A percentile compares a stretch with the other conserved stretches of the same genome.
Conservation (phyloP, 2,113 vertebrate genomes). For the Empidonax traillii region DNA sequence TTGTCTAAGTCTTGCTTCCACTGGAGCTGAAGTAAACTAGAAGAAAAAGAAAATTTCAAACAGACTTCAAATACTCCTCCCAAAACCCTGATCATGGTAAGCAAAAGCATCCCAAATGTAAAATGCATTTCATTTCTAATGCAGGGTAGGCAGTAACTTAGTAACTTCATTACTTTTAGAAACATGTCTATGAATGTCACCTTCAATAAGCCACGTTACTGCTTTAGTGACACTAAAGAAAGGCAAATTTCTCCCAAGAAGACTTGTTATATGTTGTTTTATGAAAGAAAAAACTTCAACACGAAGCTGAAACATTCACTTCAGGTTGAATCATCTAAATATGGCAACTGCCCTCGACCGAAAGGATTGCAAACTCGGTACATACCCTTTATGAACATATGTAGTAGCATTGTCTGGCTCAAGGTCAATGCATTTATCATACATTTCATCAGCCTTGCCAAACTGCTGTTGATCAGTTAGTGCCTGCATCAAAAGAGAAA, state of each 20-base stretch:
- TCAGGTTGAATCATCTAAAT: neutral
- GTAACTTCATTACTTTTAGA: neutral
- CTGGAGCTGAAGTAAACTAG: slow-evolving; percentile 96
- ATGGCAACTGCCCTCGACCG: neutral
- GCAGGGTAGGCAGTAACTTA: neutral
- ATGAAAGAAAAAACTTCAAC: neutral
- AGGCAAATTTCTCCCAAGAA: neutral
- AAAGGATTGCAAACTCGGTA: neutral
- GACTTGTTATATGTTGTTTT: neutral
- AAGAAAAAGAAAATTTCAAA: slow-evolving; percentile 26
- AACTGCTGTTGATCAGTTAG: slow-evolving; percentile 98
- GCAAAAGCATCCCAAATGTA: neutral
- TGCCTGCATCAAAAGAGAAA: slow-evolving; percentile 78
- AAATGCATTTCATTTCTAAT: neutral
- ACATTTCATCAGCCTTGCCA: slow-evolving; percentile 98
- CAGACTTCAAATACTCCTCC: neutral
- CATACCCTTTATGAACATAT: slow-evolving; percentile 98
- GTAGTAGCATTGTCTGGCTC: slow-evolving; percentile 98
- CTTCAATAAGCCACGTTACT: neutral
- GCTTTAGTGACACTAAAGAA: neutral
- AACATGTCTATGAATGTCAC: neutral
- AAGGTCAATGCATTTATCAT: slow-evolving; percentile 97
- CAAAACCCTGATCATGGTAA: neutral
- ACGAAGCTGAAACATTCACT: neutral
- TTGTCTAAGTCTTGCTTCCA: slow-evolving; percentile 98